Conservation (phyloP, 2,797 vertebrate species). For the Silurus lanzhouensis region DNA sequence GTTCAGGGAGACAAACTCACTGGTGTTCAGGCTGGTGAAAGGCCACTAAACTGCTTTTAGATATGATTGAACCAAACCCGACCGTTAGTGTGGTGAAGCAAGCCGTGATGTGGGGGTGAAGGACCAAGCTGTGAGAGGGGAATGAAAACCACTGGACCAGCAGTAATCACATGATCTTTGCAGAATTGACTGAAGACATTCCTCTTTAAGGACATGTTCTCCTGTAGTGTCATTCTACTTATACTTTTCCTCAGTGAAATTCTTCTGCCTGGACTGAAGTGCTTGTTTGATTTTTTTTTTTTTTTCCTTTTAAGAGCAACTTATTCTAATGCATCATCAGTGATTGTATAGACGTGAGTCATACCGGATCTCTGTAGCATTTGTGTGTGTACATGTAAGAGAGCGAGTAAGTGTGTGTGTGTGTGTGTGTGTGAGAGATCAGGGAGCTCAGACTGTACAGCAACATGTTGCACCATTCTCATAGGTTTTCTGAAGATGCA, state of each 20-base stretch:
- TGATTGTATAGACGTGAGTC: constrained; percentile 77
- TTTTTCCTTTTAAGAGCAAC: constrained; percentile 63
- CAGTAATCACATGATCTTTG: constrained; percentile 46
- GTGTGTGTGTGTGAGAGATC: constrained; percentile 12
- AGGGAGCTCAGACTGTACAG: constrained; percentile 54
- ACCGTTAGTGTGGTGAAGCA: neutral
- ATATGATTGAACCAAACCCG: neutral
- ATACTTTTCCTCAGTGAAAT: constrained; percentile 23
- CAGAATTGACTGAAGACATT: constrained; percentile 28
- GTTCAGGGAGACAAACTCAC: constrained; percentile 21
- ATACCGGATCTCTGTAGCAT: constrained; percentile 69
- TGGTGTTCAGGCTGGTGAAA: neutral
- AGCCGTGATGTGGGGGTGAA: neutral
- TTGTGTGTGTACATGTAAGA: constrained; percentile 59
- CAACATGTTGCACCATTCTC: constrained; percentile 36
- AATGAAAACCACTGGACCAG: constrained; percentile 56
- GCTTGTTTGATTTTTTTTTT: constrained; percentile 68
- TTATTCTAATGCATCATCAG: constrained; percentile 78
- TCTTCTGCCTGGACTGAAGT: constrained; percentile 69
- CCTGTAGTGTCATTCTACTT: constrained; percentile 23
- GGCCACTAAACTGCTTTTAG: neutral
- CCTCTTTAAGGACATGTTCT: constrained; percentile 8
- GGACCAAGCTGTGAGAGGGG: constrained; percentile 31
- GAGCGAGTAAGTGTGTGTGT: neutral
- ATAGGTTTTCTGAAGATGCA: constrained; percentile 48